Conservation (phyloP, 1,140 invertebrate species). For the Pseudachorutes palmiensis region DNA sequence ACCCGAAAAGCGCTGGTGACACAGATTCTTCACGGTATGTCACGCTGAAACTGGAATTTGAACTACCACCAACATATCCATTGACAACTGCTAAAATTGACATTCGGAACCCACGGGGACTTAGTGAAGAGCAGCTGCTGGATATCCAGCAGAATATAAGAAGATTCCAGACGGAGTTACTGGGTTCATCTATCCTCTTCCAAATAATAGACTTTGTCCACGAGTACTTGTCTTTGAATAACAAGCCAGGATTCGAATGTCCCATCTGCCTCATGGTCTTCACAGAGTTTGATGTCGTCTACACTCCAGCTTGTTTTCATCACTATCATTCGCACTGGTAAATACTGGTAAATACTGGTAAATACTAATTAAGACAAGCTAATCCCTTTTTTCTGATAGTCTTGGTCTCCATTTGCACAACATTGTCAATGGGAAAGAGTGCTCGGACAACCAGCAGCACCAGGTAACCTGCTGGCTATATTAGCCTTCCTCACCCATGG, state of each 20-base stretch:
- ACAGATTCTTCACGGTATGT: conserved; percentile 46
- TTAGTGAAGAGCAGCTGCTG: conserved; percentile 25
- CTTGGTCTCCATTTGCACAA: background rate
- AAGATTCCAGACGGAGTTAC: conserved; percentile 24
- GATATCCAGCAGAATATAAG: conserved; percentile 16
- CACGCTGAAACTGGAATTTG: conserved; percentile 44
- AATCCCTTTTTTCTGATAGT: background rate
- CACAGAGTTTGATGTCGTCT: conserved; percentile 43
- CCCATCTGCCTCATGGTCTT: conserved; percentile 47
- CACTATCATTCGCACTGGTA: conserved; percentile 47
- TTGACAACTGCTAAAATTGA: conserved; percentile 22
- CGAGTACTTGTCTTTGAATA: conserved; percentile 46
- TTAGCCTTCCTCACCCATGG: too few relatives aligned
- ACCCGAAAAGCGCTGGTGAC: conserved; percentile 47
- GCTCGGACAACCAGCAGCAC: background rate
- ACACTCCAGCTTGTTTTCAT: conserved; percentile 47
- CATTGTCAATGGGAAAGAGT: background rate
- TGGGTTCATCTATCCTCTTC: conserved; percentile 33
- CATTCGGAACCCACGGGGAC: conserved; percentile 31
- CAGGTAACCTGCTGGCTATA: background rate
- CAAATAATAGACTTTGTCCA: conserved; percentile 37
- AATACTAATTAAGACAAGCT: background rate
- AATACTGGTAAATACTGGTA: background rate
- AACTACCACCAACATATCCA: conserved; percentile 38
- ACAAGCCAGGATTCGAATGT: conserved; percentile 47